A percentile compares a stretch with the other conserved stretches of the same genome.
phyloP scores from a whole-genome alignment of 2,888 invertebrate species.

The Pterobdella sp. region DNA sequence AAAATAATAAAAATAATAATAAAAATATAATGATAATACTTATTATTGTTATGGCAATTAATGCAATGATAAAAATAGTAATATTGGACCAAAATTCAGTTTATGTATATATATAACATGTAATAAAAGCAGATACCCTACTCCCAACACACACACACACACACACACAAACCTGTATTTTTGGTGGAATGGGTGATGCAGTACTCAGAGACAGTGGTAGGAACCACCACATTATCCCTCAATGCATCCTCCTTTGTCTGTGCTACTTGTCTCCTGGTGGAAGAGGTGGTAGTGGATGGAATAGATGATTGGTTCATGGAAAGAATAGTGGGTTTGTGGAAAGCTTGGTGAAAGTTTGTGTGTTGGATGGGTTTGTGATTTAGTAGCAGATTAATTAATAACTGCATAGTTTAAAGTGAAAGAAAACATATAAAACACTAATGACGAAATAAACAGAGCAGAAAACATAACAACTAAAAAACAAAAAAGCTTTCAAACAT shows the following conservation, averaged over 20 bases:
- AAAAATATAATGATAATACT: constrained; percentile 72
- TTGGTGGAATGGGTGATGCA: constrained; percentile 59
- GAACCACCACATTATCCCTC: constrained; percentile 91
- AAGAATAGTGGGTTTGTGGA: no score
- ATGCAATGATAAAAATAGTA: constrained; percentile 28
- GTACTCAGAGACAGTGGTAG: constrained; percentile 93
- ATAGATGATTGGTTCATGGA: neutral
- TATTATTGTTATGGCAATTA: constrained; percentile 58
- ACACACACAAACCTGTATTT: neutral
- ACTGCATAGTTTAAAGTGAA: no score
- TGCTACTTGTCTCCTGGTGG: constrained; percentile 84
- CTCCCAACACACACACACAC: neutral
- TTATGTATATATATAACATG: neutral
- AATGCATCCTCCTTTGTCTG: constrained; percentile 89
- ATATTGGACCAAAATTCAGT: neutral
- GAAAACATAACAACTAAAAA: no score
- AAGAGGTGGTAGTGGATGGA: neutral
- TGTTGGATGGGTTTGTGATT: no score
- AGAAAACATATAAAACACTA: no score
- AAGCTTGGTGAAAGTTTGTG: neutral
- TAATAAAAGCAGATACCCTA: neutral
- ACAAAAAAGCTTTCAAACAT: no score
- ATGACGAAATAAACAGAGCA: no score
- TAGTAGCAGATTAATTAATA: no score
- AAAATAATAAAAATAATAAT: constrained; percentile 64